A percentile compares a stretch with the other conserved stretches of the same genome.
phyloP scores from a whole-genome alignment of 2,888 invertebrate species.

The Disparrhopalites patrizii region DNA sequence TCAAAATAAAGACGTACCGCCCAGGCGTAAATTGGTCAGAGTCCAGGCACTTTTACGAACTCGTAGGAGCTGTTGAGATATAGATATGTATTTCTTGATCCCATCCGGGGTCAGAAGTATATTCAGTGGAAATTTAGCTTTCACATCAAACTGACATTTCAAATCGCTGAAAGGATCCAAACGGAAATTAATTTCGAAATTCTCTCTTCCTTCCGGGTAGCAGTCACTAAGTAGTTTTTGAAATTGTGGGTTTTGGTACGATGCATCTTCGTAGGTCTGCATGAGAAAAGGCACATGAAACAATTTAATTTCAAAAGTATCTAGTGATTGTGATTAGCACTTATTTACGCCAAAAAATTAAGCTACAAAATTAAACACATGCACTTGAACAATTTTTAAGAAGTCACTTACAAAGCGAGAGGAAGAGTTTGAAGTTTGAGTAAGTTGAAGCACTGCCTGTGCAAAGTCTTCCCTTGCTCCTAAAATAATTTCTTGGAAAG shows the following conservation, averaged over 20 bases:
- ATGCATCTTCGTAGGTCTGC: slow-evolving; percentile 34
- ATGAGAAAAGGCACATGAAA: slow-evolving; percentile 8
- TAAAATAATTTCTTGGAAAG: slow-evolving; percentile 41
- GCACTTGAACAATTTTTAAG: neutral
- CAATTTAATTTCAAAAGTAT: neutral
- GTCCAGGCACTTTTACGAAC: slow-evolving; percentile 41
- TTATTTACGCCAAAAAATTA: neutral
- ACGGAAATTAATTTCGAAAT: slow-evolving; percentile 33
- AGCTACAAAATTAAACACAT: neutral
- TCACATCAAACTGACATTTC: slow-evolving; percentile 33
- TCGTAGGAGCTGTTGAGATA: slow-evolving; percentile 35
- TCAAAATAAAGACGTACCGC: slow-evolving; percentile 33
- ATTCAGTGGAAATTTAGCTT: slow-evolving; percentile 39
- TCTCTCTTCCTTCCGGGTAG: slow-evolving; percentile 40
- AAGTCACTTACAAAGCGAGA: slow-evolving; percentile 29
- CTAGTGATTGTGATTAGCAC: neutral
- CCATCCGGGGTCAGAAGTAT: slow-evolving; percentile 32
- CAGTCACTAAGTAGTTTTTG: slow-evolving; percentile 38
- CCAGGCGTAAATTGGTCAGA: slow-evolving; percentile 28
- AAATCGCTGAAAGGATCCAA: slow-evolving; percentile 22
- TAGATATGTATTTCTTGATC: slow-evolving; percentile 35
- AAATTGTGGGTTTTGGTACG: slow-evolving; percentile 30
- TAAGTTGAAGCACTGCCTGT: slow-evolving; percentile 26
- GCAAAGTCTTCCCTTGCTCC: slow-evolving; percentile 41
- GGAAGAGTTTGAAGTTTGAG: slow-evolving; percentile 14